Base-by-base conservation (phyloP, 2,797 vertebrate species). In the Pitangus sulphuratus region DNA sequence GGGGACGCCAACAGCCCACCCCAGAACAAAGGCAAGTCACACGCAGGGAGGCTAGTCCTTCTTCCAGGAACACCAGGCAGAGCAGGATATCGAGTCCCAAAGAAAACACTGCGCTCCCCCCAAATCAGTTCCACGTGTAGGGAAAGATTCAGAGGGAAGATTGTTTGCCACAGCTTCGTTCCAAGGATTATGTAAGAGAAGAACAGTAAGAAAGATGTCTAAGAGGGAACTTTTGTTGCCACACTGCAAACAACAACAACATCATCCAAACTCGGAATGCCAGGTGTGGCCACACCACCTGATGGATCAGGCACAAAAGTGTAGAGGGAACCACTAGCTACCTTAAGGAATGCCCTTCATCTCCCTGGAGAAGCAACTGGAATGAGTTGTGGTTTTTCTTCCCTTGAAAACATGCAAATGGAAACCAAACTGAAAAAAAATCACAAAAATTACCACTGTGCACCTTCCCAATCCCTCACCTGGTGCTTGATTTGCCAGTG, bases 61-160 rank as follows among this genome's bases (percentile, higher is more conserved):
- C 83, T 66, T 58, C 91, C 91, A 93, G 91, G 7, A 93, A 83
- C 53, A 60, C 33, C 82, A 79, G 76, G 72, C 93, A 84, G 45
- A 0, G 5, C 16, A 20, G 64, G 57, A 47, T 61, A 72, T 33
- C n/a, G 2, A 26, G 42, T 39, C 65, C 83, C 82, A 69, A 68
- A 68, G 74, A 44, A 95, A 96, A 90, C 58, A 86, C 35, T 3
- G 6, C 0, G 0, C 57, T 87, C 53, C 70, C 61, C 65, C 5
- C 26, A 90, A 30, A 95, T 95, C 81, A 76, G 33, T 84, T 84
- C 77, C 90, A 92, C 0, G 1, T 65, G 75, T 4, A 53, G 61
- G 20, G 45, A 68, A 79, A 13, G 66, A 84, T 37, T 58, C 61
- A 84, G 71, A 57, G 33, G 2, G 20, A 51, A 58, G 45, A 79